Conservation (phyloP, 2,888 invertebrate genomes). For the Harpalus rufipes region DNA sequence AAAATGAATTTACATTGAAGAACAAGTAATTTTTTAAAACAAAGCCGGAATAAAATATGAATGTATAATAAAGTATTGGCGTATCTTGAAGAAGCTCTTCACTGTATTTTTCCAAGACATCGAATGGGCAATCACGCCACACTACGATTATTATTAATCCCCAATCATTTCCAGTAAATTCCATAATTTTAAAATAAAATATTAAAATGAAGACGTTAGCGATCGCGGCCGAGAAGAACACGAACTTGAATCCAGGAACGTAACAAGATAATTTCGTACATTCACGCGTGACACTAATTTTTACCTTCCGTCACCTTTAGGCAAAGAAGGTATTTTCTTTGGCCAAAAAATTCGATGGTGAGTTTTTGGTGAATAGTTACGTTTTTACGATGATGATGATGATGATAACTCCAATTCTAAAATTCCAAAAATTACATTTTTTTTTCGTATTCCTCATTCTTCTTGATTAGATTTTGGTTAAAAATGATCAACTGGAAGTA, state of each 20-base stretch:
- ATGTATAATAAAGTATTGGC: conserved; percentile 32
- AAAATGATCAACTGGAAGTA: too few species aligned
- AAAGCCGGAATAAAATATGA: conserved; percentile 36
- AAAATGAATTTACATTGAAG: conserved; percentile 12
- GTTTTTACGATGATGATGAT: too few species aligned
- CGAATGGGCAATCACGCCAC: conserved; percentile 58
- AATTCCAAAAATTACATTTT: too few species aligned
- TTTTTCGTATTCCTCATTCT: too few species aligned
- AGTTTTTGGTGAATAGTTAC: too few species aligned
- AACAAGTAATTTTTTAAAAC: conserved; percentile 35
- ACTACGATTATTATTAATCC: conserved; percentile 55
- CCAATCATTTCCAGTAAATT: conserved; percentile 61
- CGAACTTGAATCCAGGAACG: background rate
- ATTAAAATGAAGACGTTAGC: conserved; percentile 53
- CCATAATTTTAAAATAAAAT: conserved; percentile 61
- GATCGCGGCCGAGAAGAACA: conserved; percentile 4
- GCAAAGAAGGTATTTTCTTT: too few species aligned
- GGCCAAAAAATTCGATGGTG: too few species aligned
- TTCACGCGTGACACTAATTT: too few species aligned
- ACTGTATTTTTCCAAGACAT: conserved; percentile 53
- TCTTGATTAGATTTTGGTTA: too few species aligned
- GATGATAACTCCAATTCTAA: too few species aligned
- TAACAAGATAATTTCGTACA: too few species aligned
- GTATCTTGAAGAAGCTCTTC: conserved; percentile 17
- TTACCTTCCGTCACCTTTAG: too few species aligned